These are phyloP conservation scores for Brienomyrus longianalis DNA, from an alignment of 2,113 vertebrate species.

Conservation along the genomic window DNA sequence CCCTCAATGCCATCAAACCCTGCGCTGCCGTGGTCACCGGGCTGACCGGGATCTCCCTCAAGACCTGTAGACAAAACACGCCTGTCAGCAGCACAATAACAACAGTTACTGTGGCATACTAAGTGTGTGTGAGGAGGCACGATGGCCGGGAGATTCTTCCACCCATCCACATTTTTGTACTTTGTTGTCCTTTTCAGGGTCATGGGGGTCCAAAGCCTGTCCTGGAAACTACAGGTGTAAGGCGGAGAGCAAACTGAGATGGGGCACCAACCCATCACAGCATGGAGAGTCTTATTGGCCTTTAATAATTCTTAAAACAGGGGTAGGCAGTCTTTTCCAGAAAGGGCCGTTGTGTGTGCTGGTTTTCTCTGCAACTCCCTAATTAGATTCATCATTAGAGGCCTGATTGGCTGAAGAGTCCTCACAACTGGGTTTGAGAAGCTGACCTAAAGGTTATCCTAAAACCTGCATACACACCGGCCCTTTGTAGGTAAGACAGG, in stretches of 20 bases:
- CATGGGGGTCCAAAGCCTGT: background rate
- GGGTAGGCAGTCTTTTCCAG: no score
- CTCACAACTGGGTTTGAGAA: no score
- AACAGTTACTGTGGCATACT: background rate
- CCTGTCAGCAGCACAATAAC: background rate
- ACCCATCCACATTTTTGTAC: background rate
- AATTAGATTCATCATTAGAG: no score
- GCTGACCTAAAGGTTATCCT: no score
- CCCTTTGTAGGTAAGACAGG: no score
- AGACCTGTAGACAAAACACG: slow-evolving; percentile 38
- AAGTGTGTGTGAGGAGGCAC: background rate
- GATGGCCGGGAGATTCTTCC: background rate
- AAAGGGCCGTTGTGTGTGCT: no score
- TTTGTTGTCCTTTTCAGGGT: background rate
- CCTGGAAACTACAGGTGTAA: background rate
- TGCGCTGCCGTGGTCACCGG: slow-evolving; percentile 59
- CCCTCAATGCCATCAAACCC: slow-evolving; percentile 78
- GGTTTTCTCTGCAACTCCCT: no score
- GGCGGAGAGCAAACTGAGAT: background rate
- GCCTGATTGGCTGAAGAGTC: no score
- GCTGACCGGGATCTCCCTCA: slow-evolving; percentile 39
- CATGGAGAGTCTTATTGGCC: background rate
- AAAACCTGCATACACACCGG: no score
- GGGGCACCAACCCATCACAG: background rate
- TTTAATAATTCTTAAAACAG: background rate